A percentile compares a stretch with the other conserved stretches of the same genome.
These are phyloP conservation scores for Hydrozoanthus tunicans DNA, from an alignment of 64 coral and sea anemone genomes.

Conservation along the genomic window DNA sequence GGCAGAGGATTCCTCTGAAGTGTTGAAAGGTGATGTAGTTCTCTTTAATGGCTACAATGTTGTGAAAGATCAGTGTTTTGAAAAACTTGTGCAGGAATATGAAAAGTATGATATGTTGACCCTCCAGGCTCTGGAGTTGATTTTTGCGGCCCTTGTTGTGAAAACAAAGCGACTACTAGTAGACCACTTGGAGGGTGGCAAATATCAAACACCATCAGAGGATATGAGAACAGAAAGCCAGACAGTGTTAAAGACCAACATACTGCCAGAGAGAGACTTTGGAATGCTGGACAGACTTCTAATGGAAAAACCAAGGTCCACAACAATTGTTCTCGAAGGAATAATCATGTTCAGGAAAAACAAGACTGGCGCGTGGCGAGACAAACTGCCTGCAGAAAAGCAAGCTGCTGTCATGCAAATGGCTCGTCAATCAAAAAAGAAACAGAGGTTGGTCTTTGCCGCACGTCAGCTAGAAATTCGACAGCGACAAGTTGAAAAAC, in stretches of 20 bases:
- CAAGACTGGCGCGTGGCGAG: neutral
- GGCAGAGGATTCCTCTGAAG: neutral
- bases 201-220: neutral
- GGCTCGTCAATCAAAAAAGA: constrained; percentile 8
- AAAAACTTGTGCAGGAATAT: neutral
- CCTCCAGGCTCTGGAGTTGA: constrained; percentile 5
- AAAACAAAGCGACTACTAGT: constrained; percentile 2
- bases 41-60: neutral
- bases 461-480: neutral
- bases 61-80: constrained; percentile 12
- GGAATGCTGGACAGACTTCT: neutral
- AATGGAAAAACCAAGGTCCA: constrained; percentile 7
- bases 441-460: neutral
- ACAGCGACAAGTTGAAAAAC: neutral
- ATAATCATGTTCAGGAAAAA: constrained; percentile 26
- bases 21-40: constrained; percentile 19
- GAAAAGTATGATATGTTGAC: constrained; percentile 2
- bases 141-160: constrained; percentile 30
- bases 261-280: neutral
- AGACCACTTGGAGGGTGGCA: constrained; percentile 30
- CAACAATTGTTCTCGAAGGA: neutral
- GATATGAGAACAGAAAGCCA: neutral
- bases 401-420: neutral
- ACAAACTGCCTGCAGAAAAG: constrained; percentile 4
- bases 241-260: neutral